Base-by-base conservation (phyloP, 1,140 invertebrate genomes). In the Leptinotarsa undecemlineata region DNA sequence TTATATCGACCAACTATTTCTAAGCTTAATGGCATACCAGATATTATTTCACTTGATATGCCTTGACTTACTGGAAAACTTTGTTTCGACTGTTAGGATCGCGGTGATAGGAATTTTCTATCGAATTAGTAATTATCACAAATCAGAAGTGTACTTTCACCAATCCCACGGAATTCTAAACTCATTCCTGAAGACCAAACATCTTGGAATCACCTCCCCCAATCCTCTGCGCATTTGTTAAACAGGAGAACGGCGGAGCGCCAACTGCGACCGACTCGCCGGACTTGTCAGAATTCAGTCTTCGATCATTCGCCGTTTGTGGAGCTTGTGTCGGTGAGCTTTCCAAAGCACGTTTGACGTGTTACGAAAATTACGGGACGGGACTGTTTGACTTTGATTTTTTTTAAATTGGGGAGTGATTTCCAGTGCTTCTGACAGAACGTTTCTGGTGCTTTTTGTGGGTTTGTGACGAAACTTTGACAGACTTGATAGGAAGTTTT, bases 241-340 rank as follows among this genome's bases (percentile, higher is more conserved):
- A 64, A 69, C 68, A 19, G 42, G n/a, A 48, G 42, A 69, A 69
- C 48, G 42, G 14, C 33, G 68, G n/a, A 48, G 42, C 68, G 33
- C 68, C 64, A 42, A 42, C 68, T 17, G 48, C 68, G 15, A 14
- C n/a, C 68, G 33, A 48, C 5, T 19, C 68, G 42, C 68, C 15
- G 68, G 33, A 48, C 19, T 69, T 48, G 68, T 57, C 68, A 20
- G 68, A 69, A 69, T 21, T 69, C 48, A 48, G 68, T 48, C 63
- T 64, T 33, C 20, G 15, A 15, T 20, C 20, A 20, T n/a, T 47
- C 61, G 70, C 47, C 51, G 70, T 23, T 47, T 69, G 73, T 4
- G 68, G 76, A 77, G 73, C 70, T 77, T 77, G 57, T 74, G 73
- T 60, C 72, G 75, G 33, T 68, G 72, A 15, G 26, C 61, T 42